phyloP scores from a whole-genome alignment of 2,888 invertebrate species.

The Lasioglossum pauxillum region DNA sequence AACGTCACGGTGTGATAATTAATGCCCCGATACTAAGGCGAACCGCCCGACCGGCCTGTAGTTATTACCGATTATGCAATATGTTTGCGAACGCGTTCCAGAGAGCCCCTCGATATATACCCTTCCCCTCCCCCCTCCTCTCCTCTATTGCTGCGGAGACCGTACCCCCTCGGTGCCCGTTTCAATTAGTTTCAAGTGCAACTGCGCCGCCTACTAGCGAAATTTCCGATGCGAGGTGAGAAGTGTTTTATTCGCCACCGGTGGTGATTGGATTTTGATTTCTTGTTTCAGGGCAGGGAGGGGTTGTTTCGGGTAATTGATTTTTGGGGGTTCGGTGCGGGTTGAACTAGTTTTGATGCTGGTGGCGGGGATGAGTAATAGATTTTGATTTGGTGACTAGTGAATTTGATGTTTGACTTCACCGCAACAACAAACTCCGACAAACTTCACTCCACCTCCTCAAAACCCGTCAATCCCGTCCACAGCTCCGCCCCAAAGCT shows the following conservation, averaged over 20 bases:
- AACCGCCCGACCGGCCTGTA: constrained; percentile 21
- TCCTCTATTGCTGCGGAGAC: not conserved
- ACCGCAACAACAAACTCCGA: not conserved
- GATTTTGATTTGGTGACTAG: not conserved
- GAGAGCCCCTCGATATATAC: constrained; percentile 10
- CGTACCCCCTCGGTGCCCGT: constrained; percentile 32
- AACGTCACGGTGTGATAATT: constrained; percentile 68
- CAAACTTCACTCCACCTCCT: not conserved
- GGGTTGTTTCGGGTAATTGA: not conserved
- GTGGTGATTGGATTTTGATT: not conserved
- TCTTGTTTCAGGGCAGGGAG: not conserved
- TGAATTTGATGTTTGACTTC: not conserved
- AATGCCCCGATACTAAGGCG: constrained; percentile 62
- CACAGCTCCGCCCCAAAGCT: not conserved
- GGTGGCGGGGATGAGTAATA: not conserved
- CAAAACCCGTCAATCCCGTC: not conserved
- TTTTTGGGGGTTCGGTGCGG: not conserved
- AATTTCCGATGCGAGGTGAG: constrained; percentile 3
- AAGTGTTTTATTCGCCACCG: not conserved
- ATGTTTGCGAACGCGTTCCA: constrained; percentile 43
- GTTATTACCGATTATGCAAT: constrained; percentile 68
- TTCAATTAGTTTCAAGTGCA: constrained; percentile 42
- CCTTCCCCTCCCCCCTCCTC: not conserved
- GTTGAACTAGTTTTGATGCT: not conserved
- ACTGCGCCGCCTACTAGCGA: not conserved